Evolutionary conservation across 2,113 vertebrate genomes (phyloP).

Genomic region (Jaculus jaculus): DNA sequence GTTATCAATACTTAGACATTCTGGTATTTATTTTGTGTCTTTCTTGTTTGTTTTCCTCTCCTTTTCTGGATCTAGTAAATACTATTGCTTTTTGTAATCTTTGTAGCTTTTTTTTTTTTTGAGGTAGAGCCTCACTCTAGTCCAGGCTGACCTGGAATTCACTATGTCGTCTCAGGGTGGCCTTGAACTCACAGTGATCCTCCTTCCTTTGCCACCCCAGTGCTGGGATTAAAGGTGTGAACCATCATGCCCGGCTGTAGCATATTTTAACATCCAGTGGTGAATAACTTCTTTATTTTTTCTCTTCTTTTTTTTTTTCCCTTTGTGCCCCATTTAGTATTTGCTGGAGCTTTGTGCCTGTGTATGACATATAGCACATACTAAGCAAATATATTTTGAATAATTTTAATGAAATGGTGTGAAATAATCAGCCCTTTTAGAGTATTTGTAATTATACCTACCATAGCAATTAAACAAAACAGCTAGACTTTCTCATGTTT

Average conservation of each 20-base stretch:
- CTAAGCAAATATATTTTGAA: neutral
- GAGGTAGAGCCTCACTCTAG: too few species aligned
- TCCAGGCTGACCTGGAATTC: too few species aligned
- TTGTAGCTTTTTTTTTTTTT: too few species aligned
- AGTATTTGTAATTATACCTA: slow-evolving; percentile 39
- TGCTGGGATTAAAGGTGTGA: too few species aligned
- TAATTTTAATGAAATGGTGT: neutral
- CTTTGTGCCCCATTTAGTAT: neutral
- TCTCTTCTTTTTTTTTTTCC: neutral
- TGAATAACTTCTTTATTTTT: neutral
- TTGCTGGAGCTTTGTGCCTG: neutral
- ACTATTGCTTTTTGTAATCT: neutral
- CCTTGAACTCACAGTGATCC: too few species aligned
- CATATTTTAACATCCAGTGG: neutral
- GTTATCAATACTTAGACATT: neutral
- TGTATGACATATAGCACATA: neutral
- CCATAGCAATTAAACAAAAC: slow-evolving; percentile 40
- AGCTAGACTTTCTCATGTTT: slow-evolving; percentile 25
- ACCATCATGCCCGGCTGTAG: too few species aligned
- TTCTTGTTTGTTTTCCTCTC: neutral
- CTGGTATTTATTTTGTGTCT: neutral
- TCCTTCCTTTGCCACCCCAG: too few species aligned
- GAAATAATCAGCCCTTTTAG: neutral
- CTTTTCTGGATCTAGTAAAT: slow-evolving; percentile 5
- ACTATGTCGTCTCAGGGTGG: too few species aligned